phyloP scores from a whole-genome alignment of 2,113 vertebrate genomes.

The Thunnus thynnus region DNA sequence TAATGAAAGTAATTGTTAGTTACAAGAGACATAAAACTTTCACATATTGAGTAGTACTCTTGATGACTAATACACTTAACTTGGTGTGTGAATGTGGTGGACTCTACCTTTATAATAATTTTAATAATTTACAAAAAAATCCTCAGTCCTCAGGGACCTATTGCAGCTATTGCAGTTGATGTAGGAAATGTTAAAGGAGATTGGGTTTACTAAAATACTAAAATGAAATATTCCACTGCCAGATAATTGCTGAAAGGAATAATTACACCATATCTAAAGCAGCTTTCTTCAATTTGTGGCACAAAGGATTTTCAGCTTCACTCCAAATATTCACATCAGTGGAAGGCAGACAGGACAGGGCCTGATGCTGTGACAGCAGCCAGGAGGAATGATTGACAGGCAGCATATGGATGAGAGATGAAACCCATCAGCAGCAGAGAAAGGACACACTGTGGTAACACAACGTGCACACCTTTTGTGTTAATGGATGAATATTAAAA shows the following conservation, averaged over 20 bases:
- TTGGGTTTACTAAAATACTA: background rate
- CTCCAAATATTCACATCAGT: slow-evolving; percentile 1
- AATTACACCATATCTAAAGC: background rate
- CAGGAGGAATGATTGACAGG: slow-evolving; percentile 22
- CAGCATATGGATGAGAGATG: slow-evolving; percentile 5
- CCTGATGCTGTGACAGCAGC: slow-evolving; percentile 7
- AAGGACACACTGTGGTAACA: background rate
- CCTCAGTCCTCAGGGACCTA: background rate
- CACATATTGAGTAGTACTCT: background rate
- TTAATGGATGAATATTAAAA: slow-evolving; percentile 40
- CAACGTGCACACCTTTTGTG: slow-evolving; percentile 4
- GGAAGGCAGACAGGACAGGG: background rate
- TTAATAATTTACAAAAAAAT: too few species aligned
- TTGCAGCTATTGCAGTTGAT: background rate
- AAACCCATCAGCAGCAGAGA: slow-evolving; percentile 10
- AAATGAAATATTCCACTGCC: background rate
- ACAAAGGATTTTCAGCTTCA: background rate
- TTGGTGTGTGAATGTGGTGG: background rate
- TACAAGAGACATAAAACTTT: background rate
- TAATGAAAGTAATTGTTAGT: too few species aligned
- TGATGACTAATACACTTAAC: background rate
- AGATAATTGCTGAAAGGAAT: background rate
- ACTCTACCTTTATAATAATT: too few species aligned
- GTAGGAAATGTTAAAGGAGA: background rate
- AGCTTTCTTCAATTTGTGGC: background rate